Evolutionary conservation across 2,797 vertebrate genomes (phyloP).

Genomic region (Percopsis omiscomaycus): DNA sequence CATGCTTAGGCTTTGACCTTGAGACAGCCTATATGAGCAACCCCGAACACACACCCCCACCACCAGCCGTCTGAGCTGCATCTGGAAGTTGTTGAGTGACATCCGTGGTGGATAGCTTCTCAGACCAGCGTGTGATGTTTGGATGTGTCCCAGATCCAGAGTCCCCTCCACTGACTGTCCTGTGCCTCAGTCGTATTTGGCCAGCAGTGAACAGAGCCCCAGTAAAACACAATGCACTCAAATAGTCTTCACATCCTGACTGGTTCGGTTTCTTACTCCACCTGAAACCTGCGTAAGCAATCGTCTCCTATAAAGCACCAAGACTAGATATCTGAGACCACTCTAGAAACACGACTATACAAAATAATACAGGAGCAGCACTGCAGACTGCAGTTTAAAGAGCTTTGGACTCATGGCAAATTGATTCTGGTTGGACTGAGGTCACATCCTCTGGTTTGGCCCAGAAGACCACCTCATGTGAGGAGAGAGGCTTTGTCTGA

Average conservation of each 20-base stretch:
- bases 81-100: constrained; percentile 80
- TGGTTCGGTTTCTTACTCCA: constrained; percentile 39
- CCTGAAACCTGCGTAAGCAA: constrained; percentile 7
- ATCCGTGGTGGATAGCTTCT: constrained; percentile 73
- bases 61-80: constrained; percentile 61
- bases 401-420: constrained; percentile 7
- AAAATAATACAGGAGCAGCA: background rate
- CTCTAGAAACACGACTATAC: constrained; percentile 14
- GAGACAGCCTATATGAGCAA: constrained; percentile 43
- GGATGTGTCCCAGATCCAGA: constrained; percentile 33
- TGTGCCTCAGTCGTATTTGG: constrained; percentile 52
- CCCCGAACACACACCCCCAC: constrained; percentile 39
- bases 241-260: constrained; percentile 18
- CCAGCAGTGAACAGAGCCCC: constrained; percentile 41
- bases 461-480: constrained; percentile 23
- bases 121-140: constrained; percentile 64
- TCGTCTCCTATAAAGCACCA: constrained; percentile 10
- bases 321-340: constrained; percentile 11
- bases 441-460: constrained; percentile 31
- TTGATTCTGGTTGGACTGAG: constrained; percentile 21
- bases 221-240: constrained; percentile 9
- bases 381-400: constrained; percentile 6
- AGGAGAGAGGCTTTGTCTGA: constrained; percentile 17
- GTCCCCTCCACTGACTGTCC: constrained; percentile 31
- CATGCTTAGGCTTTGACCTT: constrained; percentile 48